phyloP scores from a whole-genome alignment of 2,113 vertebrate species.

The Romanogobio albipinnatus region DNA sequence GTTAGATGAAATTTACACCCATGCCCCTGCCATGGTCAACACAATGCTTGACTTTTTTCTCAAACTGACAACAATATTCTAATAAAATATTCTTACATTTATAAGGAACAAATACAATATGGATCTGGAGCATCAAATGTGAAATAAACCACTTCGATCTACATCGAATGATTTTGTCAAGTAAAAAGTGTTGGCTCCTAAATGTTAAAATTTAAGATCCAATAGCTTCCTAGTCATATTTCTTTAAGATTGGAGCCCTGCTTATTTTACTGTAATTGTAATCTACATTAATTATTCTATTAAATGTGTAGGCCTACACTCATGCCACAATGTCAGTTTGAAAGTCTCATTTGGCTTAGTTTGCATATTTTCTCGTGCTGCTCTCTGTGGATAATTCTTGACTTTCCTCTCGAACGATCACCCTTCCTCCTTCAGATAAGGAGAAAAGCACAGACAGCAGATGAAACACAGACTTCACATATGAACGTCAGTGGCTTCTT shows the following conservation, averaged over 20 bases:
- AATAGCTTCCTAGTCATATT: not conserved
- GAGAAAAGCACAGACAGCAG: not conserved
- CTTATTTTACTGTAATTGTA: not conserved
- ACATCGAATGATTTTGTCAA: not conserved
- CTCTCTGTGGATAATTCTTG: not conserved
- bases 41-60: not conserved
- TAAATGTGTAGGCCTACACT: not conserved
- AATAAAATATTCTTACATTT: too few species aligned
- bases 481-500: not conserved
- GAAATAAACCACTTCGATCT: too few species aligned
- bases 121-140: too few species aligned
- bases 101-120: too few species aligned
- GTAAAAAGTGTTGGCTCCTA: not conserved
- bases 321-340: not conserved
- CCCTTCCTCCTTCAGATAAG: not conserved
- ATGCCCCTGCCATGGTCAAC: not conserved
- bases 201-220: not conserved
- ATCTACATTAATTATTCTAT: not conserved
- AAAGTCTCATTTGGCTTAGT: conserved; percentile 5
- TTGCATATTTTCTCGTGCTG: not conserved
- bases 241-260: not conserved
- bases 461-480: conserved; percentile 25
- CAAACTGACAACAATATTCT: not conserved
- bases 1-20: too few species aligned
- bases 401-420: not conserved